Evolutionary conservation across 2,888 invertebrate genomes (phyloP).

Genomic region (Thecocarcelia acutangulata): DNA sequence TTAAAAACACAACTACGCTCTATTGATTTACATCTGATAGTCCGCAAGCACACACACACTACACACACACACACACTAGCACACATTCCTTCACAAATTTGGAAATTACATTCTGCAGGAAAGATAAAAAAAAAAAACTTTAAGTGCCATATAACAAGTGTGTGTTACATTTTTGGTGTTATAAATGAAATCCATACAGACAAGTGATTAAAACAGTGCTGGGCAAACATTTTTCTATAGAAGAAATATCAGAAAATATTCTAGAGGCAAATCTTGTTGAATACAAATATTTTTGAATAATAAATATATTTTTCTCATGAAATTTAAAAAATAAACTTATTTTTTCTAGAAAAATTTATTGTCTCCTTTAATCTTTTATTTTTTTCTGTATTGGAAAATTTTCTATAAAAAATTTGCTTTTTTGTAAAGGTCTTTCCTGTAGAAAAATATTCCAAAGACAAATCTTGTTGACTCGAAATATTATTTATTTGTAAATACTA

Average conservation of each 20-base stretch:
- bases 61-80: not conserved
- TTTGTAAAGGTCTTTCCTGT: too few relatives aligned
- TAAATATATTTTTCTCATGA: too few relatives aligned
- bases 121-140: slow-evolving; percentile 5
- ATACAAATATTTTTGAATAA: too few relatives aligned
- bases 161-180: slow-evolving; percentile 44
- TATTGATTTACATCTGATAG: slow-evolving; percentile 54
- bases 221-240: not conserved
- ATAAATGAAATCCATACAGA: slow-evolving; percentile 19
- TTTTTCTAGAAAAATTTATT: too few relatives aligned
- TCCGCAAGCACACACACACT: not conserved
- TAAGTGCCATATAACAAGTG: slow-evolving; percentile 24
- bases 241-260: not conserved
- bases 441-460: too few relatives aligned
- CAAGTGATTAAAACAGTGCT: slow-evolving; percentile 31
- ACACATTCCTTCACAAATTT: not conserved
- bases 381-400: too few relatives aligned
- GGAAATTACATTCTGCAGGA: not conserved
- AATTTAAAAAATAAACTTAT: too few relatives aligned
- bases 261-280: too few relatives aligned
- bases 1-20: slow-evolving; percentile 49
- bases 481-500: too few relatives aligned
- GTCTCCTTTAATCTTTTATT: too few relatives aligned
- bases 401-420: too few relatives aligned
- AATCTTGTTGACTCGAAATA: too few relatives aligned